Evolutionary conservation across 2,113 vertebrate species (phyloP).

Genomic region (Hipposideros armiger): DNA sequence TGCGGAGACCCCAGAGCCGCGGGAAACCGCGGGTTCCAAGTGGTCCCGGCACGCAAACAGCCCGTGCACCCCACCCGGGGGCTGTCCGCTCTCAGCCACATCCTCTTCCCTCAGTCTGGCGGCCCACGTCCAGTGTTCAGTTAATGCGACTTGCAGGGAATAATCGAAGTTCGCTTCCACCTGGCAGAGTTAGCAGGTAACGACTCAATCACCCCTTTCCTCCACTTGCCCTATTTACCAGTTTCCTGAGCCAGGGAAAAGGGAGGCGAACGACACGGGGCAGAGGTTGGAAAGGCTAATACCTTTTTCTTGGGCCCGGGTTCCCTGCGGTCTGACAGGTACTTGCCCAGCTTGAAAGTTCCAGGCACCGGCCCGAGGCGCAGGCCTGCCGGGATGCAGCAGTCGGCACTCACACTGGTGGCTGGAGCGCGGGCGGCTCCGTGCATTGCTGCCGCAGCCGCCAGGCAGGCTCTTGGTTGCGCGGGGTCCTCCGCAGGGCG

Average conservation of each 20-base stretch:
- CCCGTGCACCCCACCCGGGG: not conserved
- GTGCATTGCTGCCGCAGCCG: constrained; percentile 92
- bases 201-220: not conserved
- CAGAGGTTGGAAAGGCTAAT: constrained; percentile 73
- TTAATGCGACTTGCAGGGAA: not conserved
- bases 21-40: not conserved
- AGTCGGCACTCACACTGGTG: constrained; percentile 95
- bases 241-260: not conserved
- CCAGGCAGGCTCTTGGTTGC: constrained; percentile 86
- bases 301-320: constrained; percentile 98
- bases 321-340: constrained; percentile 97
- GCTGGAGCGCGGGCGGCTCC: constrained; percentile 89
- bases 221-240: not conserved
- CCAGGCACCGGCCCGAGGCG: constrained; percentile 96
- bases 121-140: not conserved
- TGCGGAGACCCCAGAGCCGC: not conserved
- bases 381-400: constrained; percentile 96
- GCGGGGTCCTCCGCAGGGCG: constrained; percentile 66
- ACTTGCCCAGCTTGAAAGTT: constrained; percentile 97
- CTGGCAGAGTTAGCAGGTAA: constrained; percentile 40
- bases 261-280: not conserved
- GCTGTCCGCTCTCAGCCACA: not conserved
- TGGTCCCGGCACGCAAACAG: not conserved
- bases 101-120: not conserved
- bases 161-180: not conserved